These are phyloP conservation scores for Aporophyla lueneburgensis DNA, from an alignment of 2,888 invertebrate species.

Conservation along the genomic window DNA sequence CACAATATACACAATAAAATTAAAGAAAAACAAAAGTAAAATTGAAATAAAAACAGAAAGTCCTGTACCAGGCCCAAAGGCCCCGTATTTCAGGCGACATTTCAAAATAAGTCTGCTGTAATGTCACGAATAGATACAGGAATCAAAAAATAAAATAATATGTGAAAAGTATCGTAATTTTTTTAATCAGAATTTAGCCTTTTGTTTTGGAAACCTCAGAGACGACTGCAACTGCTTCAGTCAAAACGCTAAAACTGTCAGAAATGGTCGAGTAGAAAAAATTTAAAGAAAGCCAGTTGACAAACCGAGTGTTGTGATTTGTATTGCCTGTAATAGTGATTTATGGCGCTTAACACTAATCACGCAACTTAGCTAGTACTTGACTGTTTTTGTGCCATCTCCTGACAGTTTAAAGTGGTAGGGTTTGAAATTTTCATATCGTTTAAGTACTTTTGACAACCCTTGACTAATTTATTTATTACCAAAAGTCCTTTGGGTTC, in stretches of 20 bases:
- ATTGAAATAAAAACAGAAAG: too few species aligned
- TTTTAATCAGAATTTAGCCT: too few species aligned
- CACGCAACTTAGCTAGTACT: slow-evolving; percentile 44
- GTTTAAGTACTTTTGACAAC: slow-evolving; percentile 46
- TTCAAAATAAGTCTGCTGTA: too few species aligned
- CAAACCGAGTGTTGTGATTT: slow-evolving; percentile 34
- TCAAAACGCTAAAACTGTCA: neutral
- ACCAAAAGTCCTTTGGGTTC: slow-evolving; percentile 4
- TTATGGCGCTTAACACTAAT: slow-evolving; percentile 33
- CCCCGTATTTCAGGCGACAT: too few species aligned
- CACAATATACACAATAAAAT: too few species aligned
- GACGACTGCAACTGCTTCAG: too few species aligned
- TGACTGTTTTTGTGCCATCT: slow-evolving; percentile 42
- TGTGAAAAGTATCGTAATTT: too few species aligned
- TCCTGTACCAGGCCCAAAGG: too few species aligned
- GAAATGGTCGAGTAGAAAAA: slow-evolving; percentile 3
- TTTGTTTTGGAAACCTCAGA: too few species aligned
- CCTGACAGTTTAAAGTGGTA: slow-evolving; percentile 34
- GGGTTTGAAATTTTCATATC: slow-evolving; percentile 27
- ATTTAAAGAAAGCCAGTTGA: slow-evolving; percentile 32
- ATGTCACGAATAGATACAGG: too few species aligned
- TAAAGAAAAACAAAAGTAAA: too few species aligned
- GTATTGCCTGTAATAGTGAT: slow-evolving; percentile 35
- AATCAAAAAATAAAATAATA: too few species aligned
- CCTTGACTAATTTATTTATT: slow-evolving; percentile 44